Evolutionary conservation across 2,888 invertebrate genomes (phyloP).

Genomic region (Torymus auratus): DNA sequence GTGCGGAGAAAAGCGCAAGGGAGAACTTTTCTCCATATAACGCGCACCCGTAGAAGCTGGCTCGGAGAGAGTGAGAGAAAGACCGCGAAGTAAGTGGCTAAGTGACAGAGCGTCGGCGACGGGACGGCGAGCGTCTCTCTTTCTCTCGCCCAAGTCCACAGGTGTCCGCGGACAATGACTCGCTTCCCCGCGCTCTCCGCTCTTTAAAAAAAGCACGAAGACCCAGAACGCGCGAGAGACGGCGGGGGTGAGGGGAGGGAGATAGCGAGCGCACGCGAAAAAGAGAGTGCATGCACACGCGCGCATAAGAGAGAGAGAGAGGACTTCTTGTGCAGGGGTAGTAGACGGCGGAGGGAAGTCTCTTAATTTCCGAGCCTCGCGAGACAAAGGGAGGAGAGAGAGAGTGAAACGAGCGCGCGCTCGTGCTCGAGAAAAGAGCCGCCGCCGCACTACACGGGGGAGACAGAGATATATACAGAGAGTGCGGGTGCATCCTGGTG

Average conservation of each 20-base stretch:
- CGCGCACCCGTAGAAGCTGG: neutral
- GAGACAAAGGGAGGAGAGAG: conserved; percentile 64
- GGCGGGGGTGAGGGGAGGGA: neutral
- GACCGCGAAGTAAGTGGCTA: conserved; percentile 61
- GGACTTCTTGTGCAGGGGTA: conserved; percentile 47
- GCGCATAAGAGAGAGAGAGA: conserved; percentile 57
- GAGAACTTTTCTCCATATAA: conserved; percentile 60
- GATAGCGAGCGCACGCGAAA: neutral
- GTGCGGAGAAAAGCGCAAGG: conserved; percentile 71
- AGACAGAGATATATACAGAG: conserved; percentile 33
- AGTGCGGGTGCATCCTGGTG: conserved; percentile 10
- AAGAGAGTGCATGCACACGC: neutral
- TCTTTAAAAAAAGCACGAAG: conserved; percentile 36
- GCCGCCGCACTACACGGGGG: conserved; percentile 36
- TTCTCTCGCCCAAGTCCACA: conserved; percentile 70
- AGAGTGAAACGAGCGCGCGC: conserved; percentile 59
- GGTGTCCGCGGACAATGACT: conserved; percentile 75
- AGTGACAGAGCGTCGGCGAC: conserved; percentile 53
- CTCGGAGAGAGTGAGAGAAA: conserved; percentile 18
- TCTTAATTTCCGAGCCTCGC: conserved; percentile 72
- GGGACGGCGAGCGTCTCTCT: conserved; percentile 60
- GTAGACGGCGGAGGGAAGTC: conserved; percentile 64
- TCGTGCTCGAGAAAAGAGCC: conserved; percentile 60
- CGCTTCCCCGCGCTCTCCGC: conserved; percentile 36
- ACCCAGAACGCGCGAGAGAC: neutral